These are phyloP conservation scores for Perizoma flavofasciatum DNA, from an alignment of 2,888 invertebrate species.

Conservation along the genomic window DNA sequence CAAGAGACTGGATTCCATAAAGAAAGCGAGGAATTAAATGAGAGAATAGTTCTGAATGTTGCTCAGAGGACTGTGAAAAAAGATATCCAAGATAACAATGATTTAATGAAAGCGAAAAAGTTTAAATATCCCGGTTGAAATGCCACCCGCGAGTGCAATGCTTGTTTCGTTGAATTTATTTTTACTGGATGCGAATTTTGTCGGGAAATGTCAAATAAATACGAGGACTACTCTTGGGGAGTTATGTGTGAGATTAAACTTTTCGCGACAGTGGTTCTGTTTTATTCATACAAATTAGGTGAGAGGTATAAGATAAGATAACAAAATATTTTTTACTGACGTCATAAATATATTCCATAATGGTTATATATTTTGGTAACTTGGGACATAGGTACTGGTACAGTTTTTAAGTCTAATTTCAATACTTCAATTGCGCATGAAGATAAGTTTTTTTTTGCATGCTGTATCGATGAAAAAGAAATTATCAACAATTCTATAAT, in stretches of 20 bases:
- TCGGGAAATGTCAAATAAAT: conserved; percentile 19
- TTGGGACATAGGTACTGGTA: too few species aligned
- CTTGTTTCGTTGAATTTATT: conserved; percentile 33
- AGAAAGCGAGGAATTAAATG: conserved; percentile 37
- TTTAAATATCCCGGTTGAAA: conserved; percentile 54
- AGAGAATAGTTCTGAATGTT: conserved; percentile 42
- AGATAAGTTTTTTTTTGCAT: too few species aligned
- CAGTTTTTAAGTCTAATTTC: too few species aligned
- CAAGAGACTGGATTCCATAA: conserved; percentile 16
- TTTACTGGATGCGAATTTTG: conserved; percentile 22
- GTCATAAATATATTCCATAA: too few species aligned
- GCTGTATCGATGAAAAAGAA: too few species aligned
- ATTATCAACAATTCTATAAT: too few species aligned
- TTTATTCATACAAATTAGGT: too few species aligned
- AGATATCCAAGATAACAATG: conserved; percentile 64
- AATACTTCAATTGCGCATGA: too few species aligned
- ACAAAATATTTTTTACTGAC: too few species aligned
- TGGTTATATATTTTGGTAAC: too few species aligned
- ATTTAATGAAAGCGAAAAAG: conserved; percentile 67
- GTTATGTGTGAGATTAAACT: background rate
- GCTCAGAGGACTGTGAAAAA: conserved; percentile 45
- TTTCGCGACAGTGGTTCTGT: background rate
- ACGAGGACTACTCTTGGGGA: background rate
- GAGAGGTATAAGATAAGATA: too few species aligned
- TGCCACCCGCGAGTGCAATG: conserved; percentile 54